phyloP scores from a whole-genome alignment of 2,797 vertebrate species.

The Pipistrellus pipistrellus region DNA sequence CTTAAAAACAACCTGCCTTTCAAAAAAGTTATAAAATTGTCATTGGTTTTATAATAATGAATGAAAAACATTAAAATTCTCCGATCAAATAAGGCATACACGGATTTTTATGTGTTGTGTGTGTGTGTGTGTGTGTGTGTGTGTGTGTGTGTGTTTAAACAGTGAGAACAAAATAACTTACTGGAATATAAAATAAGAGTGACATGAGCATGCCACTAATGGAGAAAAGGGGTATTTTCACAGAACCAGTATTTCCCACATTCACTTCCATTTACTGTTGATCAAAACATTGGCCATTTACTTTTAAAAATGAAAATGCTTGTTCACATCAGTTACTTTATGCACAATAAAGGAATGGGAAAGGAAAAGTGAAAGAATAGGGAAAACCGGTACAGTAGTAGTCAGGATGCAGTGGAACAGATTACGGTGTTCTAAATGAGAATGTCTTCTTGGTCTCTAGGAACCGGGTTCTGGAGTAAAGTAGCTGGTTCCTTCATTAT shows the following conservation, averaged over 20 bases:
- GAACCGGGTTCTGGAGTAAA: background rate
- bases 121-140: too few species aligned
- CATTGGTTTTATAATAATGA: background rate
- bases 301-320: background rate
- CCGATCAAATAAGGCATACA: background rate
- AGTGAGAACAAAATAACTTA: background rate
- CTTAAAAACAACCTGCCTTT: background rate
- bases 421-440: background rate
- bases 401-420: background rate
- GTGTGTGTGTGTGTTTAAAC: background rate
- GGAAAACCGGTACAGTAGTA: background rate
- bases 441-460: background rate
- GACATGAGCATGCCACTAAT: background rate
- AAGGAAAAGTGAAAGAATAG: background rate
- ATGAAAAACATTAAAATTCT: background rate
- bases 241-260: background rate
- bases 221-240: background rate
- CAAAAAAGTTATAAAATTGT: background rate
- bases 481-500: background rate
- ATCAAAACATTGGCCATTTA: background rate
- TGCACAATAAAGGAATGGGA: background rate
- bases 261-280: too few species aligned
- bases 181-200: background rate
- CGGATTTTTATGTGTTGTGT: background rate
- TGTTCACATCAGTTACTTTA: background rate